phyloP scores from a whole-genome alignment of 2,797 vertebrate species.

The Epinephelus awoara region DNA sequence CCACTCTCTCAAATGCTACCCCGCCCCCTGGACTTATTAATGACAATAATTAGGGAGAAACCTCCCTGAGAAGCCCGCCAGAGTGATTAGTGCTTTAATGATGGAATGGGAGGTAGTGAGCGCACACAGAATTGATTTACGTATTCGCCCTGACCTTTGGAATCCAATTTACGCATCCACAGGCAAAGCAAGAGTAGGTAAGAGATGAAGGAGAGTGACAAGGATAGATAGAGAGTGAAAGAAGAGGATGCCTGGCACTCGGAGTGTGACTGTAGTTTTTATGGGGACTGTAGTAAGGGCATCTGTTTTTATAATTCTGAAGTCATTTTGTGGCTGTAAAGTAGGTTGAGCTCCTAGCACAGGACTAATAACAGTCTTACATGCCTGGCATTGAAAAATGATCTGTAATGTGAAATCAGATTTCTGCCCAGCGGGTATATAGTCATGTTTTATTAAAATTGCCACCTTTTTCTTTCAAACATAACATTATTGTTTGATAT shows the following conservation, averaged over 20 bases:
- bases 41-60: slow-evolving; percentile 88
- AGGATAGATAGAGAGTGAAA: slow-evolving; percentile 76
- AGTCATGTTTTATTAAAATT: slow-evolving; percentile 57
- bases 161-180: slow-evolving; percentile 86
- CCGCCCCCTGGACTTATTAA: slow-evolving; percentile 85
- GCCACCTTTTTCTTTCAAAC: slow-evolving; percentile 41
- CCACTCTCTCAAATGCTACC: slow-evolving; percentile 82
- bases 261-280: slow-evolving; percentile 74
- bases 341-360: slow-evolving; percentile 43
- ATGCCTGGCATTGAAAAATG: slow-evolving; percentile 56
- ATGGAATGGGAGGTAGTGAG: slow-evolving; percentile 83
- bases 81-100: slow-evolving; percentile 88
- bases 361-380: slow-evolving; percentile 57
- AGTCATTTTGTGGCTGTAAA: slow-evolving; percentile 51
- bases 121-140: slow-evolving; percentile 85
- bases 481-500: slow-evolving; percentile 31
- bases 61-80: slow-evolving; percentile 82
- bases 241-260: slow-evolving; percentile 63
- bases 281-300: slow-evolving; percentile 56
- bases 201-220: slow-evolving; percentile 81
- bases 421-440: slow-evolving; percentile 38
- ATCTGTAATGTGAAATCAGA: slow-evolving; percentile 46
- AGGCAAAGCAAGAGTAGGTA: slow-evolving; percentile 80
- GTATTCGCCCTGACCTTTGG: slow-evolving; percentile 87
- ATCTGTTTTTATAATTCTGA: slow-evolving; percentile 64